Evolutionary conservation across 2,113 vertebrate species (phyloP).

Genomic region (Bufo gargarizans): DNA sequence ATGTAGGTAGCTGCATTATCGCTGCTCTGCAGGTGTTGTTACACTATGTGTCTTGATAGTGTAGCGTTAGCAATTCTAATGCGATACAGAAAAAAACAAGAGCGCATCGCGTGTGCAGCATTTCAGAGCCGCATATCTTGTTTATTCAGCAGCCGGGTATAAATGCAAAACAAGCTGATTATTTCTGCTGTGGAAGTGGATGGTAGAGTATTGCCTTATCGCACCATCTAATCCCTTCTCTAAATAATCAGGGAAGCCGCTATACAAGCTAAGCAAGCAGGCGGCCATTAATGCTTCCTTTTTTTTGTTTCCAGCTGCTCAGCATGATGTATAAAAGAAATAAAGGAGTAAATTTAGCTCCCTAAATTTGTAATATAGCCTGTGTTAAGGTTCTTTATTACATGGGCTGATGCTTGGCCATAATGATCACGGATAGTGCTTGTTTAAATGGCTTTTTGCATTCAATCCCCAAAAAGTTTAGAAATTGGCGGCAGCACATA

Average conservation of each 20-base stretch:
- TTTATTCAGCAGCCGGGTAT: slow-evolving; percentile 48
- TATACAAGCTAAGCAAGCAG: slow-evolving; percentile 26
- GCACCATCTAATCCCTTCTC: slow-evolving; percentile 33
- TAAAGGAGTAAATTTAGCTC: background rate
- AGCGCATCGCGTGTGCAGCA: background rate
- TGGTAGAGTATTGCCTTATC: slow-evolving; percentile 45
- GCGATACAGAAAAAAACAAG: slow-evolving; percentile 31
- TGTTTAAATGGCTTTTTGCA: too few relatives aligned
- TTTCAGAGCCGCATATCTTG: slow-evolving; percentile 44
- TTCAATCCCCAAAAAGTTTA: too few relatives aligned
- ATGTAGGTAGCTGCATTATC: slow-evolving; percentile 32
- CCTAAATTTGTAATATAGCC: background rate
- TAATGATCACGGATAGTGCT: too few relatives aligned
- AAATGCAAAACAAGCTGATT: slow-evolving; percentile 55
- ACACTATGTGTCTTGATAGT: slow-evolving; percentile 18
- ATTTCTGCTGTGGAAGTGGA: slow-evolving; percentile 42
- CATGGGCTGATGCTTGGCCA: too few relatives aligned
- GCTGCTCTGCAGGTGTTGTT: slow-evolving; percentile 34
- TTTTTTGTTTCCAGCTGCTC: background rate
- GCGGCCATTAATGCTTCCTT: background rate
- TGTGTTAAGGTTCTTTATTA: too few relatives aligned
- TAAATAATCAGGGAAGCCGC: slow-evolving; percentile 39
- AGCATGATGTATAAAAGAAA: background rate
- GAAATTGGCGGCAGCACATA: too few relatives aligned
- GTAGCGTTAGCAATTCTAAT: slow-evolving; percentile 44